Evolutionary conservation across 2,888 invertebrate species (phyloP).

Genomic region (Artemia sinica): DNA sequence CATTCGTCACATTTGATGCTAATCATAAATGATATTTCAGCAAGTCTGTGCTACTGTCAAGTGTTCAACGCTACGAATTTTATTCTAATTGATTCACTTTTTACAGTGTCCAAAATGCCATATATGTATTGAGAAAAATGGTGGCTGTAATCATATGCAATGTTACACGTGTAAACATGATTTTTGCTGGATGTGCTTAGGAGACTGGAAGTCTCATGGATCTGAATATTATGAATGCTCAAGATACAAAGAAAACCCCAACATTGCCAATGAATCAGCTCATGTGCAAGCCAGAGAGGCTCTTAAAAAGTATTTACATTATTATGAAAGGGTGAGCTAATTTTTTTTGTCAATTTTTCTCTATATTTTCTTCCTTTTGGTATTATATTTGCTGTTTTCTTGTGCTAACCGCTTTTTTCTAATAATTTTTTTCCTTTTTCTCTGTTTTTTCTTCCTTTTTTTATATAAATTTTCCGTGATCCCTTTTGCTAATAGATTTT

Average conservation of each 20-base stretch:
- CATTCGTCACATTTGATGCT: no score
- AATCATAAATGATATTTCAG: no score
- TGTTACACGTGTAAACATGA: constrained; percentile 93
- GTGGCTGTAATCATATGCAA: constrained; percentile 99
- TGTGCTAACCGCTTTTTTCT: no score
- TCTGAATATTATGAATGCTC: constrained; percentile 99
- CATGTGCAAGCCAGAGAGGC: constrained; percentile 91
- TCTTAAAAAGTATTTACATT: constrained; percentile 90
- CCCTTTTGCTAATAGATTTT: no score
- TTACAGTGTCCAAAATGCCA: constrained; percentile 84
- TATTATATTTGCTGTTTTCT: no score
- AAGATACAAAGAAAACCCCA: constrained; percentile 94
- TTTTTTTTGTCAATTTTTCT: no score
- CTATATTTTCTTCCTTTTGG: no score
- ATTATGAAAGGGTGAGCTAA: constrained; percentile 61
- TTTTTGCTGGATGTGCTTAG: constrained; percentile 99
- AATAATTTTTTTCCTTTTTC: no score
- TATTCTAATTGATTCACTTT: constrained; percentile 27
- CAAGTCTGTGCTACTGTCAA: no score
- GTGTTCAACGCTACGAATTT: not conserved
- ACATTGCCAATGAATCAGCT: constrained; percentile 79
- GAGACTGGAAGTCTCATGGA: constrained; percentile 96
- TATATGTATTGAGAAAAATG: constrained; percentile 99
- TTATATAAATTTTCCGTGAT: no score
- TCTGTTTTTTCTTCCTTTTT: no score